Evolutionary conservation across 2,113 vertebrate genomes (phyloP).

Genomic region (Cichladusa arquata): DNA sequence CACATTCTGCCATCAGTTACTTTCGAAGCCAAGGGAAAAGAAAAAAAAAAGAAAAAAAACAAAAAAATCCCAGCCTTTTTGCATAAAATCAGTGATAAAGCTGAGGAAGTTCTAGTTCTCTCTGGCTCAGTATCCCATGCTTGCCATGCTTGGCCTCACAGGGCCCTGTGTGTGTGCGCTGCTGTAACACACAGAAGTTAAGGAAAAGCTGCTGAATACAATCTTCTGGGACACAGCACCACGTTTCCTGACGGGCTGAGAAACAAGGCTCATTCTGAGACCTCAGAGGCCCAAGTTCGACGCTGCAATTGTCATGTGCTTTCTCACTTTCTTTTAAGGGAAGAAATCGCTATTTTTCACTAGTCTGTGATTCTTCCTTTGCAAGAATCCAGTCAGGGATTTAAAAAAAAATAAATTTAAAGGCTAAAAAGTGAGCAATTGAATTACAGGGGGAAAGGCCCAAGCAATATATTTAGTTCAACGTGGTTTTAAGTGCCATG

Average conservation of each 20-base stretch:
- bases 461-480: neutral
- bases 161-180: fast-evolving
- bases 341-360: neutral
- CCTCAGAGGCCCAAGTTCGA: neutral
- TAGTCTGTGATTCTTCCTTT: neutral
- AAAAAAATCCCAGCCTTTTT: neutral
- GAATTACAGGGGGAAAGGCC: neutral
- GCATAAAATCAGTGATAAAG: neutral
- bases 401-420: neutral
- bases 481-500: neutral
- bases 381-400: neutral
- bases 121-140: neutral
- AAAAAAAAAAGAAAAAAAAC: no score
- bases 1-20: neutral
- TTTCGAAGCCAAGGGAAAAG: neutral
- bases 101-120: neutral
- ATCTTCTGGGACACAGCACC: neutral
- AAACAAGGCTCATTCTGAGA: neutral
- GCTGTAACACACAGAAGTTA: neutral
- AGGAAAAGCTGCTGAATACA: neutral
- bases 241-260: fast-evolving
- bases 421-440: neutral
- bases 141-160: neutral
- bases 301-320: neutral
- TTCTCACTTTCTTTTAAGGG: neutral